Percentiles rank a stretch among this genome's conserved stretches.
These are phyloP conservation scores for Cisticola juncidis DNA, from an alignment of 2,113 vertebrate species.

Conservation along the genomic window DNA sequence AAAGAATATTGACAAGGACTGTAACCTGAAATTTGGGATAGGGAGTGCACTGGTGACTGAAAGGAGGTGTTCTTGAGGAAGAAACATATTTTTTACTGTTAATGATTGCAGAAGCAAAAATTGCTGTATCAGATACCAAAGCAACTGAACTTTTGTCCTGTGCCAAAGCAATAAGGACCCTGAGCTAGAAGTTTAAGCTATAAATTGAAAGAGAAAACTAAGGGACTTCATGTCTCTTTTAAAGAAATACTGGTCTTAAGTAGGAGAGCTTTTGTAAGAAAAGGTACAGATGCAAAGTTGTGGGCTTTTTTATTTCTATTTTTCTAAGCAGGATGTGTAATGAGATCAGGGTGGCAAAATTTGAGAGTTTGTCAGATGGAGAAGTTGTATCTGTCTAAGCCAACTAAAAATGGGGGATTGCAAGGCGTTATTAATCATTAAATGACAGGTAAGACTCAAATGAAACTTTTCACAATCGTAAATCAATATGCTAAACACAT, in stretches of 20 bases:
- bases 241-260: not conserved
- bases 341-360: not conserved
- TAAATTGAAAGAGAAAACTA: not conserved
- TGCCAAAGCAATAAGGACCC: not conserved
- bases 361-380: not conserved
- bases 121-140: not conserved
- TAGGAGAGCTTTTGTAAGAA: not conserved
- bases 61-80: not conserved
- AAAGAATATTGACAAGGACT: not conserved
- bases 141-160: not conserved
- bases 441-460: not conserved
- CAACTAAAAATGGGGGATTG: not conserved
- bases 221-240: not conserved
- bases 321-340: not conserved
- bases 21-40: not conserved
- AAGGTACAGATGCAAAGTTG: not conserved
- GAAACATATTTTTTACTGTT: not conserved
- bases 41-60: not conserved
- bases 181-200: not conserved
- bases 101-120: not conserved
- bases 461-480: not conserved
- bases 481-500: not conserved
- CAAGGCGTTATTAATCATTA: not conserved
- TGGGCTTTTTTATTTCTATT: not conserved
- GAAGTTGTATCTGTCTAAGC: not conserved